Base-by-base conservation (phyloP, 1,140 invertebrate species). In the Metaphire vulgaris region DNA sequence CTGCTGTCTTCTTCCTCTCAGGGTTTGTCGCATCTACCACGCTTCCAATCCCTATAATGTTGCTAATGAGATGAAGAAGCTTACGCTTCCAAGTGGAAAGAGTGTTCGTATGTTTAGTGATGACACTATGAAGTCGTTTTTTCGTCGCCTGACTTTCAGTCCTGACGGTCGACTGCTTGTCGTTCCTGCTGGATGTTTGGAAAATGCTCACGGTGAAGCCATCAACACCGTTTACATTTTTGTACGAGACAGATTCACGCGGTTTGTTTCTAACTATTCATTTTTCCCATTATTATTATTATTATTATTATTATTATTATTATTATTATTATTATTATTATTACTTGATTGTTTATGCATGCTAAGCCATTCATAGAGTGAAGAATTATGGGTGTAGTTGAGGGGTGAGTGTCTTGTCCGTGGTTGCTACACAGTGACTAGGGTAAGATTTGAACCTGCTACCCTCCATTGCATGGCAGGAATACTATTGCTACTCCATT, bases 51-150 rank as follows among this genome's bases (percentile, higher is more conserved):
- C 29, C 29, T 56, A 56, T 21, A 56, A 56, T 56, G 6, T 56
- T 41, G 33, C 69, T 76, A 64, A 78, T n/a, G 41, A 78, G 67
- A 68, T 41, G 41, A 72, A 79, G 1, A 80, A 81, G 2, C 74
- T 30, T 12, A 83, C 83, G 78, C 41, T 56, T 21, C 41, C 41
- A 56, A 56, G 21, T 56, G 74, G 79, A 0, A 86, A 85, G 76
- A 75, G 80, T 72, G 80, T 81, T 73, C 66, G 91, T 69, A 88
- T 97, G 34, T 99, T 94, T 84, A 91, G 96, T 82, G 96, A 98
- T 85, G 96, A 98, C 83, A 96, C 95, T 0, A 89, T 98, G 69
- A 92, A 95, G 83, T 95, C 95, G 0, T 98, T 94, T 85, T 98
- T 93, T 82, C 88, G 96, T 70, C 88, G 97, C 70, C 83, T 98